Evolutionary conservation across 2,797 vertebrate species (phyloP).

Genomic region (Ataeniobius toweri): DNA sequence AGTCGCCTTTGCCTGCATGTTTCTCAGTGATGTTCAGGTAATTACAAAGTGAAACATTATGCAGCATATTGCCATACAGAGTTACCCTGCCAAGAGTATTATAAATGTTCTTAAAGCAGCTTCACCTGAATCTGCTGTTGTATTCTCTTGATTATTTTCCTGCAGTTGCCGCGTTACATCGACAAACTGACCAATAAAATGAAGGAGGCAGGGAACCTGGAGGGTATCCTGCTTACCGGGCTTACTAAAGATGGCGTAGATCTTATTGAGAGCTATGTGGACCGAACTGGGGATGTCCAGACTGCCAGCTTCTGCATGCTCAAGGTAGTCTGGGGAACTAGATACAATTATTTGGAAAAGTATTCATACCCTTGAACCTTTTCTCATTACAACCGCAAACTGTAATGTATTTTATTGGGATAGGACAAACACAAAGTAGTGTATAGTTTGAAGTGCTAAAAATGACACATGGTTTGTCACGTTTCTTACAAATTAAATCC

Average conservation of each 20-base stretch:
- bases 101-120: not conserved
- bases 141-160: not conserved
- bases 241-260: constrained; percentile 98
- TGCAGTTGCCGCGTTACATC: constrained; percentile 93
- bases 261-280: constrained; percentile 97
- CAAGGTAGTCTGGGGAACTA: constrained; percentile 79
- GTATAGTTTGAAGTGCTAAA: too few species aligned
- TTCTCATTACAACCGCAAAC: not conserved
- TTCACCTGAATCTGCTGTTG: not conserved
- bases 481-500: too few species aligned
- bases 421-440: not conserved
- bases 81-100: not conserved
- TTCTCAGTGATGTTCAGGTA: constrained; percentile 94
- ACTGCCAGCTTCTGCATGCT: constrained; percentile 99
- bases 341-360: not conserved
- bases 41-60: not conserved
- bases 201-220: constrained; percentile 96
- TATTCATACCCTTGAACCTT: not conserved
- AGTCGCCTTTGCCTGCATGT: constrained; percentile 97
- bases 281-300: constrained; percentile 97
- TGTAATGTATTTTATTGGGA: not conserved
- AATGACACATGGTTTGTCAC: too few species aligned
- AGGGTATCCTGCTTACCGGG: constrained; percentile 95
- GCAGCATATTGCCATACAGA: not conserved
- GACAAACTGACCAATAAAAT: constrained; percentile 96